A percentile compares a stretch with the other conserved stretches of the same genome.
These are phyloP conservation scores for Paratilapia polleni DNA, from an alignment of 2,113 vertebrate species.

Conservation along the genomic window DNA sequence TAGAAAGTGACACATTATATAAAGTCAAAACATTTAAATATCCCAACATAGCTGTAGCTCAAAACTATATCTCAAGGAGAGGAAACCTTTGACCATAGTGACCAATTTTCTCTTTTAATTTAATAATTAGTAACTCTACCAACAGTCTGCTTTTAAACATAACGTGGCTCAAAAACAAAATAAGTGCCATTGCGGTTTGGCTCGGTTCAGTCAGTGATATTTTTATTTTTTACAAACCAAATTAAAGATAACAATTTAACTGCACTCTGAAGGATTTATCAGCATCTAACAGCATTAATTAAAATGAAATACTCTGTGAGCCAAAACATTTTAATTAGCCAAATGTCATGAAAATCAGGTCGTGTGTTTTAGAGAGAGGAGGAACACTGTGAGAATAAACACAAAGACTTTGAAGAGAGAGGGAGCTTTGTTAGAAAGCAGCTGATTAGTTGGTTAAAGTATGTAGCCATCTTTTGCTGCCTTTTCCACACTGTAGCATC, in stretches of 20 bases:
- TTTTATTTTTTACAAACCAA: not conserved
- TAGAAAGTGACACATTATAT: not conserved
- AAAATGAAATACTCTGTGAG: not conserved
- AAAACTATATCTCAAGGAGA: not conserved
- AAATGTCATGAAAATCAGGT: not conserved
- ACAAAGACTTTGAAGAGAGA: not conserved
- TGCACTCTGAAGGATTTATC: not conserved
- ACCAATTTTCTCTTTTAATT: no score
- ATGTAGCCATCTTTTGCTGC: not conserved
- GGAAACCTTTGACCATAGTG: not conserved
- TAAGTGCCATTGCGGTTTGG: not conserved
- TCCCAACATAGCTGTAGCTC: not conserved
- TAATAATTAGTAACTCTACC: not conserved
- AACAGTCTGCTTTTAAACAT: not conserved
- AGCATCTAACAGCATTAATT: not conserved
- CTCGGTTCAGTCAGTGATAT: not conserved
- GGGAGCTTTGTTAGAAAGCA: not conserved
- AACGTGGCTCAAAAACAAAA: not conserved
- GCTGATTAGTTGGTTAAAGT: not conserved
- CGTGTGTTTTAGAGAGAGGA: rapidly evolving
- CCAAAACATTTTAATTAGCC: not conserved
- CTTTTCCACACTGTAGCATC: not conserved
- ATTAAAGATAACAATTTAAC: not conserved
- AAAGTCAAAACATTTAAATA: not conserved
- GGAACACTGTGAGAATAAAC: not conserved